Evolutionary conservation across 2,113 vertebrate genomes (phyloP).

Genomic region (Vanacampus margaritifer): DNA sequence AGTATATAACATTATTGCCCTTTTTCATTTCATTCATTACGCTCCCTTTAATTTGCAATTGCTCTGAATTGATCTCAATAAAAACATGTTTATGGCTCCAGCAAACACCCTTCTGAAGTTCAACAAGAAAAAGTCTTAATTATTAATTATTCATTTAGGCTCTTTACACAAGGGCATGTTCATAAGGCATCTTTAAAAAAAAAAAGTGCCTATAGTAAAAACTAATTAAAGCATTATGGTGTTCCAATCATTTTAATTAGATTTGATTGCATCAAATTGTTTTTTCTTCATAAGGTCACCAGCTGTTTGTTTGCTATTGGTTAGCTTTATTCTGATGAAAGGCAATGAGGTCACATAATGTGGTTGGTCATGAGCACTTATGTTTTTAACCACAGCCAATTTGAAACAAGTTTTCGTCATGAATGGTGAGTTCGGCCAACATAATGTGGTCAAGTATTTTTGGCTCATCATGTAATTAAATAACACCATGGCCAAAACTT

Average conservation of each 20-base stretch:
- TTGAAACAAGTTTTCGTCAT: conserved; percentile 43
- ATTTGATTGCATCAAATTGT: conserved; percentile 9
- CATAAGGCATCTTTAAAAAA: too few relatives aligned
- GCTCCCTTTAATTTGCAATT: background rate
- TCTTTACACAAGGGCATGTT: too few relatives aligned
- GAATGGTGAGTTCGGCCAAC: conserved; percentile 51
- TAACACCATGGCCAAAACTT: background rate
- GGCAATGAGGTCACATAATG: conserved; percentile 57
- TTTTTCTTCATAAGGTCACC: conserved; percentile 10
- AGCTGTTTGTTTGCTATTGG: conserved; percentile 50
- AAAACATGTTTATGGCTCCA: conserved; percentile 51
- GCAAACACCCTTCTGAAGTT: conserved; percentile 38
- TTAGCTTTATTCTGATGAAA: conserved; percentile 45
- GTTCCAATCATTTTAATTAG: conserved; percentile 12
- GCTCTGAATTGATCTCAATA: conserved; percentile 31
- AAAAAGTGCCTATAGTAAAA: conserved; percentile 33
- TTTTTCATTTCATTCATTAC: background rate
- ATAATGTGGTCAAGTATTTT: conserved; percentile 37
- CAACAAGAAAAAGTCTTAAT: background rate
- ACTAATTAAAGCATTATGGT: conserved; percentile 11
- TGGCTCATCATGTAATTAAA: background rate
- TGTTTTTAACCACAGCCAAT: conserved; percentile 39
- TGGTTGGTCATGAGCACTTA: conserved; percentile 53
- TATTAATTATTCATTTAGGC: background rate
- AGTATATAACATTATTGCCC: background rate